These are phyloP conservation scores for Drosophila algonquin DNA, from an alignment of 2,888 invertebrate species.

Conservation along the genomic window DNA sequence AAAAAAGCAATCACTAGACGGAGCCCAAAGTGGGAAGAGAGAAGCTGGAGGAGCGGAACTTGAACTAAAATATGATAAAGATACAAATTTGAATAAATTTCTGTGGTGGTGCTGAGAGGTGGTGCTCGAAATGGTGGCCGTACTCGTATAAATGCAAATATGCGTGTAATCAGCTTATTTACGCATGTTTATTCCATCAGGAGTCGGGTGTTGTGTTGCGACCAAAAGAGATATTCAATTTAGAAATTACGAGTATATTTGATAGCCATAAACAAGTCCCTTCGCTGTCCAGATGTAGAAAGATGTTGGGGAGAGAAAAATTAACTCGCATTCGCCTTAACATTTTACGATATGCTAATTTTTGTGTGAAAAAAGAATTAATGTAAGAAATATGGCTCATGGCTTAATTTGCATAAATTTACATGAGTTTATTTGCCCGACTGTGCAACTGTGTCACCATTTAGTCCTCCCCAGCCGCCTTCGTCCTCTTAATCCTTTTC, in stretches of 20 bases:
- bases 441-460: slow-evolving; percentile 9
- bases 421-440: slow-evolving; percentile 22
- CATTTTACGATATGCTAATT: slow-evolving; percentile 11
- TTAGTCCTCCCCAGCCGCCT: neutral
- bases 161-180: slow-evolving; percentile 81
- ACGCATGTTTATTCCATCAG: slow-evolving; percentile 74
- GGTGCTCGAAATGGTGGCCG: slow-evolving; percentile 36
- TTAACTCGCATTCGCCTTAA: neutral
- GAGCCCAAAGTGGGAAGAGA: slow-evolving; percentile 22
- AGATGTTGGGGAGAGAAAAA: slow-evolving; percentile 1
- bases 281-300: slow-evolving; percentile 2
- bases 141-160: slow-evolving; percentile 68
- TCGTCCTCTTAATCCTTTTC: neutral
- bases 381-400: slow-evolving; percentile 10
- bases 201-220: slow-evolving; percentile 11
- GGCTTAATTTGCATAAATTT: slow-evolving; percentile 64
- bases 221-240: slow-evolving; percentile 61
- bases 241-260: slow-evolving; percentile 55
- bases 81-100: slow-evolving; percentile 54
- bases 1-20: slow-evolving; percentile 67
- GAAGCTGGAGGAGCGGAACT: slow-evolving; percentile 1
- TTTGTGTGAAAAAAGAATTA: slow-evolving; percentile 15
- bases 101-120: slow-evolving; percentile 21
- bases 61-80: slow-evolving; percentile 54
- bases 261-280: slow-evolving; percentile 34